A percentile compares a stretch with the other conserved stretches of the same genome.
These are phyloP conservation scores for Scotopteryx bipunctaria DNA, from an alignment of 2,888 invertebrate genomes.

Conservation along the genomic window DNA sequence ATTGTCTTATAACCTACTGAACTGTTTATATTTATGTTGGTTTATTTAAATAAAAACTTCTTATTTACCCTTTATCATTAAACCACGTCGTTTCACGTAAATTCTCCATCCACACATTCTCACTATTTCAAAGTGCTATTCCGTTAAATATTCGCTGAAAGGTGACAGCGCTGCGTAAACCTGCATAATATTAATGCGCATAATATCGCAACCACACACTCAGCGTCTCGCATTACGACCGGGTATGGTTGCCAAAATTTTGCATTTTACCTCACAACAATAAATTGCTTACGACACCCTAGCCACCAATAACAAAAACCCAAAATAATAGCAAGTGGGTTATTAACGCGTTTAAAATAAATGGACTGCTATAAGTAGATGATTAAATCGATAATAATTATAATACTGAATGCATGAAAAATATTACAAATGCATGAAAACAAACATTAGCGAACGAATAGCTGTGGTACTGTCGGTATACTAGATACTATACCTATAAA, in stretches of 20 bases:
- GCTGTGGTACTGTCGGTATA: too few species aligned
- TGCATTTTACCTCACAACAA: slow-evolving; percentile 49
- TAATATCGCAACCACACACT: slow-evolving; percentile 50
- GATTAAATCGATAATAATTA: slow-evolving; percentile 12
- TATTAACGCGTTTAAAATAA: slow-evolving; percentile 26
- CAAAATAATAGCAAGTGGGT: slow-evolving; percentile 29
- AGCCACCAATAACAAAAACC: slow-evolving; percentile 35
- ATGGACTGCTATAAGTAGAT: slow-evolving; percentile 9
- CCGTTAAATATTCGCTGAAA: slow-evolving; percentile 21
- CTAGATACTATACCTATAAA: too few species aligned
- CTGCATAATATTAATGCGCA: slow-evolving; percentile 50
- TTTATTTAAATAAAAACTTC: too few species aligned
- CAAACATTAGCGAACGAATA: too few species aligned
- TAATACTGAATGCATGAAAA: not conserved
- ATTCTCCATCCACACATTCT: not conserved
- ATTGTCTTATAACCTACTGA: too few species aligned
- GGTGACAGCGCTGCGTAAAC: slow-evolving; percentile 38
- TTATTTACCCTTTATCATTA: not conserved
- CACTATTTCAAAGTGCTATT: slow-evolving; percentile 11
- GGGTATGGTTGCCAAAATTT: slow-evolving; percentile 56
- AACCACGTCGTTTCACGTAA: not conserved
- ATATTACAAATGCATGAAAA: not conserved
- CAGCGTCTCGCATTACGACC: slow-evolving; percentile 50
- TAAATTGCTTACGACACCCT: slow-evolving; percentile 41
- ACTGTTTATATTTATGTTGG: too few species aligned